A percentile compares a stretch with the other conserved stretches of the same genome.
Conservation (phyloP, 1,140 invertebrate species). For the Nephila pilipes region DNA sequence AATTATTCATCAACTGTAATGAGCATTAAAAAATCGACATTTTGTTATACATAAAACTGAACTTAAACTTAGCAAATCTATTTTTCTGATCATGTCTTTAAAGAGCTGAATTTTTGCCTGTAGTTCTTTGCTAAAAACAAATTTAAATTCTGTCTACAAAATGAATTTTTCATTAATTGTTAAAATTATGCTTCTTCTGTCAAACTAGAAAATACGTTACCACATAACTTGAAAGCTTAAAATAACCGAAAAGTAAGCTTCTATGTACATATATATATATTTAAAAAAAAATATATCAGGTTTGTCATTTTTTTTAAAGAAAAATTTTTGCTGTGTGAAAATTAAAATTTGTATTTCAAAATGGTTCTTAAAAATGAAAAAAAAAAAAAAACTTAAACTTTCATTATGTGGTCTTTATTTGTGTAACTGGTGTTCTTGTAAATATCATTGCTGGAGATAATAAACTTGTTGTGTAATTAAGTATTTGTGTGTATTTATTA, state of each 20-base stretch:
- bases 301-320: not conserved
- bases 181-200: not conserved
- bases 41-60: not conserved
- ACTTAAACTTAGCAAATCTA: not conserved
- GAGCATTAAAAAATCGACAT: too few species aligned
- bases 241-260: not conserved
- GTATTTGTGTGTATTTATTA: not conserved
- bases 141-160: not conserved
- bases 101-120: not conserved
- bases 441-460: slow-evolving; percentile 73
- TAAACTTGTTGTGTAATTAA: slow-evolving; percentile 73
- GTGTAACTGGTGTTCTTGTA: slow-evolving; percentile 75
- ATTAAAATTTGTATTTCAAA: slow-evolving; percentile 13
- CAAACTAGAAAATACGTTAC: not conserved
- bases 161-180: not conserved
- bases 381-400: slow-evolving; percentile 36
- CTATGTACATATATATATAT: not conserved
- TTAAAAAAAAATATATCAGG: not conserved
- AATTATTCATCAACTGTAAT: not conserved
- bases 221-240: not conserved
- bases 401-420: slow-evolving; percentile 71
- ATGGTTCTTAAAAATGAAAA: slow-evolving; percentile 22
- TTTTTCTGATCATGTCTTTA: not conserved
- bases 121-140: not conserved
- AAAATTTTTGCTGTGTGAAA: not conserved